Evolutionary conservation across 2,797 vertebrate species (phyloP).

Genomic region (Hybognathus amarus): DNA sequence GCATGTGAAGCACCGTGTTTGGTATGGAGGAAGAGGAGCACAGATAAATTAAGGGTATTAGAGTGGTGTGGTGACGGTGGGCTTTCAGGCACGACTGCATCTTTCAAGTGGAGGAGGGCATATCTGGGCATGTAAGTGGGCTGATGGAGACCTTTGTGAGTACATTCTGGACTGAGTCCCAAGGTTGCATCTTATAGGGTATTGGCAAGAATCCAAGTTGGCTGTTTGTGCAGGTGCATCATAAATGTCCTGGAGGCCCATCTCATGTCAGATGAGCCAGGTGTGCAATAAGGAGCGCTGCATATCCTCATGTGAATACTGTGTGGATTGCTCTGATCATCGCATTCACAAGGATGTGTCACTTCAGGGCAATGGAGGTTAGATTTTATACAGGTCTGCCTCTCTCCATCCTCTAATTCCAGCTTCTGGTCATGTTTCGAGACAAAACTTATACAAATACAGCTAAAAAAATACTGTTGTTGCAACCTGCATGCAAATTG

Average conservation of each 20-base stretch:
- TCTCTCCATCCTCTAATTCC: background rate
- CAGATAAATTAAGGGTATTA: slow-evolving; percentile 19
- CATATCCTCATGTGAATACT: slow-evolving; percentile 20
- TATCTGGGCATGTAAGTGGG: slow-evolving; percentile 36
- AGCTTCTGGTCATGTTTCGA: slow-evolving; percentile 24
- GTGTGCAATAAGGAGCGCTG: slow-evolving; percentile 23
- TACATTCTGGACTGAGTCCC: slow-evolving; percentile 20
- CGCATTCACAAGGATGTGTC: background rate
- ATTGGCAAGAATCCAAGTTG: slow-evolving; percentile 41
- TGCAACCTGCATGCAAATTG: background rate
- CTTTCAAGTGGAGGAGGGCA: slow-evolving; percentile 35
- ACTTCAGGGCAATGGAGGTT: background rate
- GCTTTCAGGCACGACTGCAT: background rate
- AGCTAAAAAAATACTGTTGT: background rate
- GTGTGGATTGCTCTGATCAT: background rate
- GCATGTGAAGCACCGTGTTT: background rate
- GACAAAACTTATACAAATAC: background rate
- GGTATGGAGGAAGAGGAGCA: slow-evolving; percentile 7
- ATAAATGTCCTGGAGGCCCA: slow-evolving; percentile 25
- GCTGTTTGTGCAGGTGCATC: slow-evolving; percentile 46
- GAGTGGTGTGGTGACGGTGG: slow-evolving; percentile 3
- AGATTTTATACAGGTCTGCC: background rate
- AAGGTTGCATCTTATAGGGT: slow-evolving; percentile 31
- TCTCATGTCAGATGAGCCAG: slow-evolving; percentile 28
- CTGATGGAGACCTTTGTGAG: background rate